phyloP scores from a whole-genome alignment of 2,888 invertebrate species.

The Erpobdella octoculata region DNA sequence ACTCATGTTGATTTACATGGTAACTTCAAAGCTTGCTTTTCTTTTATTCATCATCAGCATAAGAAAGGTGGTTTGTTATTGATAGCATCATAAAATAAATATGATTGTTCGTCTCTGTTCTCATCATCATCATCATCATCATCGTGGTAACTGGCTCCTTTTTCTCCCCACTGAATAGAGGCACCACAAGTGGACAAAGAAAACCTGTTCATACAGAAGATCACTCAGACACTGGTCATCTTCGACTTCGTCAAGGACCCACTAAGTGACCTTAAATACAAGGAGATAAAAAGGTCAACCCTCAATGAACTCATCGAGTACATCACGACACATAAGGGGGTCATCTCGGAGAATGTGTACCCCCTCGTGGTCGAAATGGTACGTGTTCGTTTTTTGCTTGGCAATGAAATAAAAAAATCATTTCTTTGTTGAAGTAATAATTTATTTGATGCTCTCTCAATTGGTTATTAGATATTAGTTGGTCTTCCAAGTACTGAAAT shows the following conservation, averaged over 20 bases:
- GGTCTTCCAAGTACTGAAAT: too few species aligned
- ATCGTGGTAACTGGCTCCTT: background rate
- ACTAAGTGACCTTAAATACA: slow-evolving; percentile 93
- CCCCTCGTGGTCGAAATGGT: slow-evolving; percentile 23
- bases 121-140: background rate
- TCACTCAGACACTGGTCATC: slow-evolving; percentile 93
- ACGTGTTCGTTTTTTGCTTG: too few species aligned
- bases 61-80: too few species aligned
- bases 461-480: too few species aligned
- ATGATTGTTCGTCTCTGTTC: background rate
- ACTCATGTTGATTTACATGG: too few species aligned
- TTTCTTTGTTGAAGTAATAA: too few species aligned
- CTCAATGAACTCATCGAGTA: slow-evolving; percentile 22
- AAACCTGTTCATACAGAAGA: slow-evolving; percentile 88
- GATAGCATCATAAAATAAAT: too few species aligned
- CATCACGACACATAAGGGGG: slow-evolving; percentile 10
- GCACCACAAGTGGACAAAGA: slow-evolving; percentile 77
- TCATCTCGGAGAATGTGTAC: slow-evolving; percentile 10
- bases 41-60: background rate
- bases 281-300: slow-evolving; percentile 78
- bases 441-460: too few species aligned
- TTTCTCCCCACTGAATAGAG: slow-evolving; percentile 39
- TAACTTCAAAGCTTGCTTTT: too few species aligned
- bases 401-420: too few species aligned
- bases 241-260: slow-evolving; percentile 93